Percentiles rank a stretch among this genome's conserved stretches.
These are phyloP conservation scores for Lamprologus sp. DNA, from an alignment of 2,113 vertebrate genomes.

Conservation along the genomic window DNA sequence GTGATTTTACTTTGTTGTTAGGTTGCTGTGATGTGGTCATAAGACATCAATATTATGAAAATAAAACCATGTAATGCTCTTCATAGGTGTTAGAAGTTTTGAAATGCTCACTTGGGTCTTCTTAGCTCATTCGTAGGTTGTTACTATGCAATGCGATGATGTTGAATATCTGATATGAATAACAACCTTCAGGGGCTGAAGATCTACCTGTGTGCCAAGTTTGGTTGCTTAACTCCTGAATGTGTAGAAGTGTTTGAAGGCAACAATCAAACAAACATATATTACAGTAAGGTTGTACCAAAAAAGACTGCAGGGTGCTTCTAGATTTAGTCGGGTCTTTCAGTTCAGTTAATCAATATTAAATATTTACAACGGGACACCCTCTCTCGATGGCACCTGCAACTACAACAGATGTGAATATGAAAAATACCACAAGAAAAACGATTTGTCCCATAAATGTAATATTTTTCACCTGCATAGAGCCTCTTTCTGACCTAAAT, in stretches of 20 bases:
- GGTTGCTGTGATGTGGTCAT: not conserved
- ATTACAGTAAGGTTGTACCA: not conserved
- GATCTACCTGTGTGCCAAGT: not conserved
- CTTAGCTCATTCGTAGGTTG: not conserved
- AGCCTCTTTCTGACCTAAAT: not conserved
- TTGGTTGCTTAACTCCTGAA: not conserved
- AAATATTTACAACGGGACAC: not conserved
- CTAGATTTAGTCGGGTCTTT: not conserved
- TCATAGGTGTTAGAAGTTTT: not conserved
- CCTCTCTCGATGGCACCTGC: fast-evolving
- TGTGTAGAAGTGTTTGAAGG: not conserved
- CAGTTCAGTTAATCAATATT: not conserved
- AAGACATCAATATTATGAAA: not conserved
- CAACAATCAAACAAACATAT: not conserved
- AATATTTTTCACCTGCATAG: not conserved
- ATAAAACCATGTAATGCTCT: not conserved
- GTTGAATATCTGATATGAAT: not conserved
- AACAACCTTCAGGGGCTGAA: not conserved
- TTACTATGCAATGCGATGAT: not conserved
- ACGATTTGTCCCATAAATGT: fast-evolving
- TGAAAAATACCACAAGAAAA: not conserved
- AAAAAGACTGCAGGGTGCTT: not conserved
- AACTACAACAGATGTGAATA: not conserved
- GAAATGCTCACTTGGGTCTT: not conserved
- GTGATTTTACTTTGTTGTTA: not conserved